Percentiles rank a stretch among this genome's conserved stretches.
Conservation (phyloP, 2,888 invertebrate genomes). For the Merodon equestris region DNA sequence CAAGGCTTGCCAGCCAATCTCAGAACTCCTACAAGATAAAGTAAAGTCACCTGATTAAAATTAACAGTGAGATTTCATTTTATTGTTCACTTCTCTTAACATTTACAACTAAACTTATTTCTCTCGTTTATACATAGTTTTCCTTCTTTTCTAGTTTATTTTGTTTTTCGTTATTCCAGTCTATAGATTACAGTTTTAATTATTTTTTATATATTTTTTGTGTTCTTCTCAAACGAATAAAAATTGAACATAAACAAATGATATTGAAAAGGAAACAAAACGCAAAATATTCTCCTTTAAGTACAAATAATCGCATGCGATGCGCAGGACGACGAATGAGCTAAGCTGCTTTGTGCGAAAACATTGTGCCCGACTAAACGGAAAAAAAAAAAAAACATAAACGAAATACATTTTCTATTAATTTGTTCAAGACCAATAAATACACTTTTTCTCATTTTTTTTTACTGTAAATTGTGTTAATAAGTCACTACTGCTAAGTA, state of each 20-base stretch:
- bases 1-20: no score
- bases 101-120: slow-evolving; percentile 53
- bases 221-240: slow-evolving; percentile 67
- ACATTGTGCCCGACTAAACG: no score
- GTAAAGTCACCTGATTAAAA: not conserved
- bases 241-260: not conserved
- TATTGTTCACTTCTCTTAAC: slow-evolving; percentile 62
- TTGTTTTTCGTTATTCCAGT: slow-evolving; percentile 58
- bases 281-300: slow-evolving; percentile 27
- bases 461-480: slow-evolving; percentile 44
- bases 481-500: slow-evolving; percentile 65
- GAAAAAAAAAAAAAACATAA: slow-evolving; percentile 28
- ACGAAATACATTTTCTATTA: slow-evolving; percentile 56
- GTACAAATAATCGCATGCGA: slow-evolving; percentile 26
- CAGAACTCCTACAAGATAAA: no score
- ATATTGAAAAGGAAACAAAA: slow-evolving; percentile 1
- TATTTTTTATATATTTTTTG: not conserved
- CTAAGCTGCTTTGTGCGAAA: no score
- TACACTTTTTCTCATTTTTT: slow-evolving; percentile 32
- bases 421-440: slow-evolving; percentile 62
- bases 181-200: slow-evolving; percentile 59
- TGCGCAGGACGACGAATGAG: slow-evolving; percentile 1
- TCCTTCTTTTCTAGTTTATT: slow-evolving; percentile 40
- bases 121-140: slow-evolving; percentile 37
- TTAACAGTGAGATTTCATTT: slow-evolving; percentile 64